A percentile compares a stretch with the other conserved stretches of the same genome.
phyloP scores from a whole-genome alignment of 2,113 vertebrate genomes.

The Halcyon senegalensis region DNA sequence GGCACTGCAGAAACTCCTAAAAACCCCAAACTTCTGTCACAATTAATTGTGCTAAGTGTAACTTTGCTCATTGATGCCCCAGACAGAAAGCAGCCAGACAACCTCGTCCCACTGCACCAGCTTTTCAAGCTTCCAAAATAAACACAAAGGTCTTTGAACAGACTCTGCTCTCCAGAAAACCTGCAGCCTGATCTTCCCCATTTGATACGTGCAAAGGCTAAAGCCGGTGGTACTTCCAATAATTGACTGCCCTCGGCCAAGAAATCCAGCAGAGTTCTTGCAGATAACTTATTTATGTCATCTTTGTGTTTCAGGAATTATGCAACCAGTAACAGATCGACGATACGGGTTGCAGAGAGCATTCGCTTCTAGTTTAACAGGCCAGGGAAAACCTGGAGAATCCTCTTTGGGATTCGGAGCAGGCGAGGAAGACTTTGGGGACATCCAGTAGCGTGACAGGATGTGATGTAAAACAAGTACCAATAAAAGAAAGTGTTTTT shows the following conservation, averaged over 20 bases:
- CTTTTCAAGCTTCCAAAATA: slow-evolving; percentile 59
- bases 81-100: slow-evolving; percentile 46
- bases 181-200: slow-evolving; percentile 1
- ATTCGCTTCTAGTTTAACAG: not conserved
- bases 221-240: not conserved
- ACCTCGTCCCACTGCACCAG: slow-evolving; percentile 38
- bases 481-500: not conserved
- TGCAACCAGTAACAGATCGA: not conserved
- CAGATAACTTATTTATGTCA: slow-evolving; percentile 38
- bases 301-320: not conserved
- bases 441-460: not conserved
- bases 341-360: not conserved
- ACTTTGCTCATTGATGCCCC: slow-evolving; percentile 8
- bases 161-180: not conserved
- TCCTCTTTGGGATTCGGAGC: not conserved
- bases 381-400: not conserved
- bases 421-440: not conserved
- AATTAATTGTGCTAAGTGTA: not conserved
- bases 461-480: not conserved
- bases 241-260: not conserved
- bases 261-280: not conserved
- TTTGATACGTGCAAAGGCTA: not conserved
- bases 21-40: slow-evolving; percentile 13
- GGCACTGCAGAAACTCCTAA: not conserved
- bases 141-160: slow-evolving; percentile 33